Evolutionary conservation across 2,113 vertebrate genomes (phyloP).

Genomic region (Rhagologus leucostigma): DNA sequence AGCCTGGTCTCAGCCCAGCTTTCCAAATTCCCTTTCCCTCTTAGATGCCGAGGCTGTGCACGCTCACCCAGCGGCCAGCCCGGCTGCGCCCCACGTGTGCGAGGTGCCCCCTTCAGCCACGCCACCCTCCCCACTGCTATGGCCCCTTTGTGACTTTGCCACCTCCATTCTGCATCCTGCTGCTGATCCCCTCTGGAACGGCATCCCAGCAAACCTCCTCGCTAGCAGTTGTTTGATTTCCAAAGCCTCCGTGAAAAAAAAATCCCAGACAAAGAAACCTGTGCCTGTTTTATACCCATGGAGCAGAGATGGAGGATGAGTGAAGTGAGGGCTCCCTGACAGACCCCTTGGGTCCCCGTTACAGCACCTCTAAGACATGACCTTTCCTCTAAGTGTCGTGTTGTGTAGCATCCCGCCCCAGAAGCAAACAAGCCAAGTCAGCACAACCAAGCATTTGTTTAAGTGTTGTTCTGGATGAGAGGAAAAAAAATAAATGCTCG

Average conservation of each 20-base stretch:
- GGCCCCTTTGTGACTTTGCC: background rate
- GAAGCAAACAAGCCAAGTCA: background rate
- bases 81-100: fast-evolving
- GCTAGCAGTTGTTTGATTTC: background rate
- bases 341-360: fast-evolving
- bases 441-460: background rate
- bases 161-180: background rate
- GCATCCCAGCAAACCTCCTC: background rate
- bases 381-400: background rate
- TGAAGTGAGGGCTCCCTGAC: background rate
- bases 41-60: background rate
- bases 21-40: background rate
- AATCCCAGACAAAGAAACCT: background rate
- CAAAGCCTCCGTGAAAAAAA: background rate
- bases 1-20: background rate
- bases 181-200: fast-evolving
- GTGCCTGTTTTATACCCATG: background rate
- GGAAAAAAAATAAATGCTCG: background rate
- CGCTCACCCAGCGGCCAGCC: fast-evolving
- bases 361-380: background rate
- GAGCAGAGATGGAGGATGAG: background rate
- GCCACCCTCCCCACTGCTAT: fast-evolving
- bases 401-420: background rate
- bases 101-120: fast-evolving
- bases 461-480: conserved; percentile 17